Evolutionary conservation across 2,113 vertebrate genomes (phyloP).

Genomic region (Sander lucioperca): DNA sequence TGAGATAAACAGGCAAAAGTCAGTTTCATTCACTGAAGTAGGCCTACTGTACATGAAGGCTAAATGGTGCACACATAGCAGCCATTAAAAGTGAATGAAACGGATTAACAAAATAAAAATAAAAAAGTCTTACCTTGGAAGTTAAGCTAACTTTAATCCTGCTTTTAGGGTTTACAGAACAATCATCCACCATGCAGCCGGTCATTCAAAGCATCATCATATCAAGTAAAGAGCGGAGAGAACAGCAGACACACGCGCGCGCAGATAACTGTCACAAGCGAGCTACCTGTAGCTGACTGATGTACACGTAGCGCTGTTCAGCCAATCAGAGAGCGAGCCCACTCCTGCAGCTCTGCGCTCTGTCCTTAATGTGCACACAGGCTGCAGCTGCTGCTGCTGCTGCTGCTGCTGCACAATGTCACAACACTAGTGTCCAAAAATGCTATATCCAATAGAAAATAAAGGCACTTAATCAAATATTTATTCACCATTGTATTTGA

Average conservation of each 20-base stretch:
- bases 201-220: constrained; percentile 27
- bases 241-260: not conserved
- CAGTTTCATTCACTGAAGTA: not conserved
- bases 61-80: not conserved
- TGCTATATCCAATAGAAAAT: not conserved
- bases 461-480: not conserved
- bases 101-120: too few species aligned
- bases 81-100: not conserved
- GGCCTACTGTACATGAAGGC: too few species aligned
- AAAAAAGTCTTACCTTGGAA: constrained; percentile 50
- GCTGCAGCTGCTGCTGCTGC: not conserved
- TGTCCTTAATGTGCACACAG: not conserved
- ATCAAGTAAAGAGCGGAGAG: not conserved
- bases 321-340: constrained; percentile 76
- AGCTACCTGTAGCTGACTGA: constrained; percentile 78
- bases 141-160: constrained; percentile 23
- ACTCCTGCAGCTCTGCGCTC: not conserved
- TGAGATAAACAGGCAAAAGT: constrained; percentile 15
- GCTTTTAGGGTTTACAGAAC: constrained; percentile 24
- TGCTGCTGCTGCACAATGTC: not conserved
- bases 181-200: constrained; percentile 22
- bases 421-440: not conserved
- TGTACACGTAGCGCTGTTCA: constrained; percentile 84
- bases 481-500: not conserved
- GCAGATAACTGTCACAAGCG: constrained; percentile 74